Percentiles rank a stretch among this genome's conserved stretches.
These are phyloP conservation scores for Dugesia japonica DNA, from an alignment of 2,888 invertebrate species.

Conservation along the genomic window DNA sequence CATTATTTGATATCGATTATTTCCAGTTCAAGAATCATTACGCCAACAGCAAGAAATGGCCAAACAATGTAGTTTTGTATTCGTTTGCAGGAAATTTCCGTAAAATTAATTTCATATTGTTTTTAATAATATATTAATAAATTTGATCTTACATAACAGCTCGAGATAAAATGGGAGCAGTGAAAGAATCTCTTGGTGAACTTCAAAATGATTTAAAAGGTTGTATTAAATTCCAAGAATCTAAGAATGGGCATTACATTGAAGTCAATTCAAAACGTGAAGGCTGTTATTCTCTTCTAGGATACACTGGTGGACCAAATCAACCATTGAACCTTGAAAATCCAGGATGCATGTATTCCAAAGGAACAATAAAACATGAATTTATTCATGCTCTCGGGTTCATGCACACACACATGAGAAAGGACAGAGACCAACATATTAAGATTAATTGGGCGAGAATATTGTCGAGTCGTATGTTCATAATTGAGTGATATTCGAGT, in stretches of 20 bases:
- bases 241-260: neutral
- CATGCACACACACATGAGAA: constrained; percentile 1
- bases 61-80: neutral
- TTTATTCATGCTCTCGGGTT: neutral
- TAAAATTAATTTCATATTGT: neutral
- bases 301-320: neutral
- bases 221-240: neutral
- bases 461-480: neutral
- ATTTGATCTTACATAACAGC: neutral
- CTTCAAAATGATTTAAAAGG: neutral
- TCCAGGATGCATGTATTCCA: constrained; percentile 8
- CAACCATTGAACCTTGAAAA: neutral
- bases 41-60: neutral
- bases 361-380: constrained; percentile 12
- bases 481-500: neutral
- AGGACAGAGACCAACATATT: neutral
- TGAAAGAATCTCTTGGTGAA: neutral
- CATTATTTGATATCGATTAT: neutral
- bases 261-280: neutral
- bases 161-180: neutral
- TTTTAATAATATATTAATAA: neutral
- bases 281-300: neutral
- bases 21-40: neutral
- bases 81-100: neutral
- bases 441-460: neutral